Percentiles rank a stretch among this genome's conserved stretches.
Conservation (phyloP, 2,113 vertebrate species). For the Etia nguti region DNA sequence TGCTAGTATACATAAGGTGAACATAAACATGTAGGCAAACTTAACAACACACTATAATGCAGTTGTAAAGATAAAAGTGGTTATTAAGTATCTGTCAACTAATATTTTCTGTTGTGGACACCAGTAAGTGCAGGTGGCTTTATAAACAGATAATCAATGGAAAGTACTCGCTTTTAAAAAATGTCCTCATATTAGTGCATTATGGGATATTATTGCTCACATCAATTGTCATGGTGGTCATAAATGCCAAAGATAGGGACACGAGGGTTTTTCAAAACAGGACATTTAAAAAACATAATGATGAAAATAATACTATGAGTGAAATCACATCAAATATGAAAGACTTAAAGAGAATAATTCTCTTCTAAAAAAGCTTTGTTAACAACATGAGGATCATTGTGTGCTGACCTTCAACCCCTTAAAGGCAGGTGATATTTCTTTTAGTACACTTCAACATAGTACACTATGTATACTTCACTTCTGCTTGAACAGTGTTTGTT, state of each 20-base stretch:
- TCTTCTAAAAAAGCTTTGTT: background rate
- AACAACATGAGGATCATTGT: fast-evolving
- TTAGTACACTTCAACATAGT: background rate
- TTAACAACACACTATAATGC: background rate
- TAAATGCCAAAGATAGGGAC: background rate
- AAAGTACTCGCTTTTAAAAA: background rate
- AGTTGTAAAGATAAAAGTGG: background rate
- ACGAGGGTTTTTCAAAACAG: background rate
- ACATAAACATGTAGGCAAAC: background rate
- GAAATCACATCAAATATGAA: background rate
- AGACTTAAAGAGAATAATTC: background rate
- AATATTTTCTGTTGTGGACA: background rate
- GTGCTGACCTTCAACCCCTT: background rate
- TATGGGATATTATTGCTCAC: background rate
- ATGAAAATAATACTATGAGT: background rate
- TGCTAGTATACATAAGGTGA: background rate
- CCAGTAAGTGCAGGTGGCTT: background rate
- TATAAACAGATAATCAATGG: background rate
- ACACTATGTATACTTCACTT: background rate
- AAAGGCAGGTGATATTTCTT: background rate
- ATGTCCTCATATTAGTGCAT: background rate
- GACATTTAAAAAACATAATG: background rate
- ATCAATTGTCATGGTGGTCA: background rate
- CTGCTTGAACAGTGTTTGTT: background rate
- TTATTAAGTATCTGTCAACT: background rate